Base-by-base conservation (phyloP, 2,113 vertebrate species). In the Hydrochoerus hydrochaeris region DNA sequence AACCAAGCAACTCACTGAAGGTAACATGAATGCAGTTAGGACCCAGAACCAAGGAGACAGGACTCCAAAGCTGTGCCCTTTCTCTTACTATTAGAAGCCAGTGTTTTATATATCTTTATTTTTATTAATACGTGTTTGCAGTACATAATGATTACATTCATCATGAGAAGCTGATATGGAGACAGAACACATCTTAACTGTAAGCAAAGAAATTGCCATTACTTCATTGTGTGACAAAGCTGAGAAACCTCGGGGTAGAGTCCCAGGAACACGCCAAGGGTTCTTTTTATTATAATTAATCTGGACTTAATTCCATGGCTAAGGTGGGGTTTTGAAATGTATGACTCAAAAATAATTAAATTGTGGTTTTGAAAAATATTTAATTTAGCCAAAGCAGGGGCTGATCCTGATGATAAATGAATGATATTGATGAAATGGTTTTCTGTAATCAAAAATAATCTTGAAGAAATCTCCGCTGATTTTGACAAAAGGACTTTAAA, bases 391-490 rank as follows among this genome's bases (percentile, higher is more conserved):
- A 98, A 98, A 87, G 94, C 95, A 97, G 80, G 93, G 93, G 78
- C 54, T 97, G 88, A 98, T 97, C 96, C 90, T 98, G 63, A 96
- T 96, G 94, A 98, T 97, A 98, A 97, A 98, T 78, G 78, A 97
- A 98, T 97, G 94, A 96, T 97, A 97, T 96, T 30, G 81, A 88
- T 88, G 57, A 98, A 98, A 97, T 93, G 30, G 97, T 97, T 96
- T 98, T 97, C 86, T 97, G 85, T 92, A 97, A 97, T 98, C 78
- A 93, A 97, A 98, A 98, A 98, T 97, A 98, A 98, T 88, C 95
- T 93, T 97, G 83, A 93, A 96, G 87, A 97, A 46, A 90, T 97
- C 94, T 97, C 97, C 86, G 95, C 38, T 22, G 89, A 75, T 91
- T 93, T 95, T 93, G 98, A 97, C 80, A 84, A 97, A 98, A 97